phyloP scores from a whole-genome alignment of 2,113 vertebrate species.

The Macrotis lagotis region DNA sequence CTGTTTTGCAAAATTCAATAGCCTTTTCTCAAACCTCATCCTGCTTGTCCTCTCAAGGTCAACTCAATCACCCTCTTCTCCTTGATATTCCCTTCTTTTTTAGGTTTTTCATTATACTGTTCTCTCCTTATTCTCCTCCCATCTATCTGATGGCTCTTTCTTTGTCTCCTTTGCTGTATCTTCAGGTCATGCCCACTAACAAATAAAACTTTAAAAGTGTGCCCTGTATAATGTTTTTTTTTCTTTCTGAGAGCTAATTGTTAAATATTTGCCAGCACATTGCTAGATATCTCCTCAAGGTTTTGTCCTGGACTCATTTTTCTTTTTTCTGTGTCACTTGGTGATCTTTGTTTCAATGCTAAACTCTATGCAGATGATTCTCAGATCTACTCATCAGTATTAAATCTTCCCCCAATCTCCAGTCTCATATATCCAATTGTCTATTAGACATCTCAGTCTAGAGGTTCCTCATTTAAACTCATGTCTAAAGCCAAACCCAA shows the following conservation, averaged over 20 bases:
- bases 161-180: neutral
- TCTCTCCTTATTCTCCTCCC: too few species aligned
- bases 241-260: neutral
- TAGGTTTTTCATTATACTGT: neutral
- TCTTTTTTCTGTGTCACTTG: neutral
- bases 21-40: neutral
- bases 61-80: neutral
- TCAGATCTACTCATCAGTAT: neutral
- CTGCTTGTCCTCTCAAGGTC: neutral
- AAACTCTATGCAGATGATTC: neutral
- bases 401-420: neutral
- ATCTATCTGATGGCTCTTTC: neutral
- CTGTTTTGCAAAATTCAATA: neutral
- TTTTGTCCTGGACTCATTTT: neutral
- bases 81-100: neutral
- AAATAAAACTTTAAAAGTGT: neutral
- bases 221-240: neutral
- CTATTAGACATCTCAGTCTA: neutral
- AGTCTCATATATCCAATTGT: neutral
- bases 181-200: neutral
- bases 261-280: neutral
- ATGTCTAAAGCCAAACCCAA: too few species aligned
- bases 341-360: neutral
- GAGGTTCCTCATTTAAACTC: too few species aligned
- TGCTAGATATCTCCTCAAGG: neutral